Conservation (phyloP, 2,888 invertebrate species). For the Reticulitermes lucifugus region DNA sequence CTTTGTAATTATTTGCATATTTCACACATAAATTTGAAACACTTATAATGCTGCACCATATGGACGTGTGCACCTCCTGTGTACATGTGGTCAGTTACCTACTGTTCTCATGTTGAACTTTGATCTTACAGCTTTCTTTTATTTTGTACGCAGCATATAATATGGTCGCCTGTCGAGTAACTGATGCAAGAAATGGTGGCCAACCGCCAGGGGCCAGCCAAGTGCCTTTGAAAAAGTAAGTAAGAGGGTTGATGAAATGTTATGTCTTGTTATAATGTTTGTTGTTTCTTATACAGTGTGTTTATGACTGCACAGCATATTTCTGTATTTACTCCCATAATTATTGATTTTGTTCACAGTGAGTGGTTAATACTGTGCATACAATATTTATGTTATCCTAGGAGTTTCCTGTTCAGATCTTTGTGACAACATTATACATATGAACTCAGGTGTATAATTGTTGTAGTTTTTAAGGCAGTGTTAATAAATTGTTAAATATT, state of each 20-base stretch:
- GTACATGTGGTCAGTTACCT: background rate
- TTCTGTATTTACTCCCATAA: background rate
- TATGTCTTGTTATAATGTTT: background rate
- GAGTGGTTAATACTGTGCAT: no score
- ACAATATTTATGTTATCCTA: no score
- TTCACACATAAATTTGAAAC: background rate
- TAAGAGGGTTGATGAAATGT: background rate
- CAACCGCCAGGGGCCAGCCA: constrained; percentile 87
- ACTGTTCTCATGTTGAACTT: constrained; percentile 18
- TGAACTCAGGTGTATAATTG: no score
- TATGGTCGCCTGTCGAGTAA: constrained; percentile 97
- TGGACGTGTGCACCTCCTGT: background rate
- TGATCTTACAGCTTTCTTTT: constrained; percentile 34
- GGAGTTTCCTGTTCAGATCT: no score
- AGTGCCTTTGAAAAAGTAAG: constrained; percentile 99
- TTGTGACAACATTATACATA: no score
- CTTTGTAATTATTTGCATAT: background rate
- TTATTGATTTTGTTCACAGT: background rate
- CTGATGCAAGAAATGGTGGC: constrained; percentile 90
- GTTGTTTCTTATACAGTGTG: background rate
- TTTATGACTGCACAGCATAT: background rate
- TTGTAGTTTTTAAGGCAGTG: no score
- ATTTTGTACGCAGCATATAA: constrained; percentile 85
- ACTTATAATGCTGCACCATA: background rate
- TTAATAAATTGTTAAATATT: no score